A percentile compares a stretch with the other conserved stretches of the same genome.
Conservation (phyloP, 2,797 vertebrate genomes). For the Falco rusticolus region DNA sequence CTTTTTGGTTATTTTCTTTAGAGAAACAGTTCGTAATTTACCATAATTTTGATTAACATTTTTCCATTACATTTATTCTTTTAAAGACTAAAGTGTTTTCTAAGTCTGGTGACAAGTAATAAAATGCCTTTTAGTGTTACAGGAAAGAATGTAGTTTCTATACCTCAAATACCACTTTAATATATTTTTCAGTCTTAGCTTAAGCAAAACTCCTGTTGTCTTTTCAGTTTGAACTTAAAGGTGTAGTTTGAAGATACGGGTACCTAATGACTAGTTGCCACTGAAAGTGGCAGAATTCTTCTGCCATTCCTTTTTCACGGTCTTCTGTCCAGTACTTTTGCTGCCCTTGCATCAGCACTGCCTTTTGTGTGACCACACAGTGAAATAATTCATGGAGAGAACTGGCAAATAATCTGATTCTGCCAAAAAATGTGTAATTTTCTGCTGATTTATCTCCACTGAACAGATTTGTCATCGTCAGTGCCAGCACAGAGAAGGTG, state of each 20-base stretch:
- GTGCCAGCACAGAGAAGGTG: neutral
- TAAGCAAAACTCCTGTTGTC: neutral
- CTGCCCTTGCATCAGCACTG: neutral
- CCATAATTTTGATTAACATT: neutral
- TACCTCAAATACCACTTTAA: neutral
- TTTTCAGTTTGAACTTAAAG: neutral
- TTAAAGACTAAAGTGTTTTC: neutral
- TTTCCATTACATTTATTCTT: neutral
- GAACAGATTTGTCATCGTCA: neutral
- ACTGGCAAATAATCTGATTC: neutral
- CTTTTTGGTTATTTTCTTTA: constrained; percentile 61
- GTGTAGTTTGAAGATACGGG: neutral
- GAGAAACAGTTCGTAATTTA: constrained; percentile 43
- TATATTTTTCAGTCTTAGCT: neutral
- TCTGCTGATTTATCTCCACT: neutral
- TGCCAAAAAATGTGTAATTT: neutral
- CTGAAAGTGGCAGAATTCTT: neutral
- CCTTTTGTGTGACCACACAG: neutral
- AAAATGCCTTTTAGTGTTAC: neutral
- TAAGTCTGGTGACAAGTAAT: neutral
- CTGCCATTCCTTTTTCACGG: neutral
- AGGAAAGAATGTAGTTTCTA: neutral
- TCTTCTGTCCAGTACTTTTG: neutral
- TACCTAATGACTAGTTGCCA: neutral
- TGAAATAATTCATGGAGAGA: neutral